Evolutionary conservation across 2,797 vertebrate genomes (phyloP).

Genomic region (Notoglanidium macrostoma): DNA sequence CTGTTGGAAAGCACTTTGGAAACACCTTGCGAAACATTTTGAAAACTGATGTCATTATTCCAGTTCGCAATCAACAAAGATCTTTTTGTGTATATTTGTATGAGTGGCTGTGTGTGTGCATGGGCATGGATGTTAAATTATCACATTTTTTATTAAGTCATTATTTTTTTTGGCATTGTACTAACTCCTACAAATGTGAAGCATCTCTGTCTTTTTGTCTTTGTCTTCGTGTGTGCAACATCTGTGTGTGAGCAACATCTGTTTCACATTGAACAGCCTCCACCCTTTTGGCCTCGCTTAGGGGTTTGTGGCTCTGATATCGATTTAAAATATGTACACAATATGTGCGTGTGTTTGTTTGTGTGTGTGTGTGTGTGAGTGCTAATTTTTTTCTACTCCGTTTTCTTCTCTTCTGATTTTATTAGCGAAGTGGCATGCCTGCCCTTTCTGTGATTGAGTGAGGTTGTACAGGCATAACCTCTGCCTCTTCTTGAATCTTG

Average conservation of each 20-base stretch:
- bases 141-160: neutral
- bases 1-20: conserved; percentile 1
- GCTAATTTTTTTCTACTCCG: neutral
- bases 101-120: neutral
- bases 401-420: conserved; percentile 30
- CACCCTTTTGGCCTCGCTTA: conserved; percentile 43
- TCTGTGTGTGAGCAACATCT: conserved; percentile 44
- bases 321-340: conserved; percentile 42
- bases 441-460: conserved; percentile 6
- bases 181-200: neutral
- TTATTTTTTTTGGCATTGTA: conserved; percentile 19
- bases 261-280: conserved; percentile 42
- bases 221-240: conserved; percentile 31
- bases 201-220: conserved; percentile 14
- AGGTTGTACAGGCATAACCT: conserved; percentile 16
- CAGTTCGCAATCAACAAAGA: neutral
- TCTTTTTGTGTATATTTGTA: conserved; percentile 3
- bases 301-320: conserved; percentile 46
- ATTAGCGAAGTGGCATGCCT: conserved; percentile 20
- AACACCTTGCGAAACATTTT: neutral
- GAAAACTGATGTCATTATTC: neutral
- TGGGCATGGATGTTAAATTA: neutral
- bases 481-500: neutral
- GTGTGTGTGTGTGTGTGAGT: neutral
- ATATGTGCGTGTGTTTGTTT: conserved; percentile 8